Base-by-base conservation (phyloP, 1,140 invertebrate species). In the Nasonia giraulti region DNA sequence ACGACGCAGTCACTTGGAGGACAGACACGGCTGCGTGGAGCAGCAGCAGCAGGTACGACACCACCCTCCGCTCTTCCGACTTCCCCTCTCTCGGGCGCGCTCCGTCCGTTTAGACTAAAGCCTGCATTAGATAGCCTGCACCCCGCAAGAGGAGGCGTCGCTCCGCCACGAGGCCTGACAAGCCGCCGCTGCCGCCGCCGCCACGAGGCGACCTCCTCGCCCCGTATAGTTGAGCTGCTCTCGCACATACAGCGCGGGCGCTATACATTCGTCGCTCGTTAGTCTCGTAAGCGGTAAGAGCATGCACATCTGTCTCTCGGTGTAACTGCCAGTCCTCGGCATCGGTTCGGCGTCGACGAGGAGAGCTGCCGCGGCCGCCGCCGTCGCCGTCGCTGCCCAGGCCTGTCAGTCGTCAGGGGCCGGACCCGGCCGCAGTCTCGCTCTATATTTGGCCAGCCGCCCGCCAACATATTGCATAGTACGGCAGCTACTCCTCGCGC, bases 401-500 rank as follows among this genome's bases (percentile, higher is more conserved):
- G 89, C 86, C 90, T 91, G 90, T 90, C 83, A 87, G 73, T 87
- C 78, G 62, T 80, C 75, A 68, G 85, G 89, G 88, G 86, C 83
- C 87, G 55, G 86, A 87, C 90, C 89, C 89, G 89, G 90, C 89
- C 89, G 88, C 88, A 87, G 87, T 91, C 89, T 90, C 91, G 89
- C 91, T 91, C 91, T 92, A 92, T 92, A 92, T 92, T 92, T 93
- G 91, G 91, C 91, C 88, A 92, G 91, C 90, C 89, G 87, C 85
- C 87, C 88, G 89, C 89, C 77, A 92, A 92, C 92, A 93, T 92
- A 93, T 92, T 93, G 91, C 91, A 62, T 62, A 44, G 40, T 44
- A 91, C 83, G 68, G 77, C 74, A 69, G 23, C 23, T 31, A 31
- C 27, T 27, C 47, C 73, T 76, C 81, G 73, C 73, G 50, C 75